These are phyloP conservation scores for Rachycentron canadum DNA, from an alignment of 2,797 vertebrate genomes.

Conservation along the genomic window DNA sequence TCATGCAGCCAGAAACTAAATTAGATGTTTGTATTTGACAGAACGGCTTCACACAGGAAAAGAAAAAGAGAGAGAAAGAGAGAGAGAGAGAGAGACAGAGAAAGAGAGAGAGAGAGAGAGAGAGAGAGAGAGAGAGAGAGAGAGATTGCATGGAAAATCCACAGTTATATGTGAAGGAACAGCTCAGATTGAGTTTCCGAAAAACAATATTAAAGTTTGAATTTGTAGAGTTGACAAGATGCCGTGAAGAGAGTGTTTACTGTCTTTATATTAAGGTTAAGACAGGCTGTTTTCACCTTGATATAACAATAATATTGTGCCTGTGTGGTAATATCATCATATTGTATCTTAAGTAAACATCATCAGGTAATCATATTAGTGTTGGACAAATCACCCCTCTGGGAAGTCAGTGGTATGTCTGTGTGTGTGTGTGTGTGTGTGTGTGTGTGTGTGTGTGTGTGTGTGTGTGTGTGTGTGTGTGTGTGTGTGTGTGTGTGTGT, in stretches of 20 bases:
- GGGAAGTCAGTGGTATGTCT: slow-evolving; percentile 67
- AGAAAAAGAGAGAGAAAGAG: slow-evolving; percentile 46
- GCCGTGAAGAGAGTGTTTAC: slow-evolving; percentile 32
- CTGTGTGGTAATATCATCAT: slow-evolving; percentile 69
- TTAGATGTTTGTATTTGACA: slow-evolving; percentile 85
- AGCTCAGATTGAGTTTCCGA: slow-evolving; percentile 48
- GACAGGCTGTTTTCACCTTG: slow-evolving; percentile 37
- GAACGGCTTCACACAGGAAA: slow-evolving; percentile 74
- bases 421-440: slow-evolving; percentile 49
- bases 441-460: slow-evolving; percentile 59
- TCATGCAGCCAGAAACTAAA: slow-evolving; percentile 77
- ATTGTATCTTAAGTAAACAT: slow-evolving; percentile 76
- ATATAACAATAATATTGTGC: slow-evolving; percentile 67
- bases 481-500: slow-evolving; percentile 48
- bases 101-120: too few relatives aligned
- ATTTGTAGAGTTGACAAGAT: slow-evolving; percentile 62
- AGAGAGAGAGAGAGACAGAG: slow-evolving; percentile 24
- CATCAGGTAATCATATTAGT: slow-evolving; percentile 81
- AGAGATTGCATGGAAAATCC: slow-evolving; percentile 72
- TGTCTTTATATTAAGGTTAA: slow-evolving; percentile 32
- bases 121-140: slow-evolving; percentile 41
- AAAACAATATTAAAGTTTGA: slow-evolving; percentile 54
- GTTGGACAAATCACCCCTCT: slow-evolving; percentile 76
- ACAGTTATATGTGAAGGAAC: slow-evolving; percentile 71
- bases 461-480: slow-evolving; percentile 47